phyloP scores from a whole-genome alignment of 2,888 invertebrate species.

The Apocheima hispidaria region DNA sequence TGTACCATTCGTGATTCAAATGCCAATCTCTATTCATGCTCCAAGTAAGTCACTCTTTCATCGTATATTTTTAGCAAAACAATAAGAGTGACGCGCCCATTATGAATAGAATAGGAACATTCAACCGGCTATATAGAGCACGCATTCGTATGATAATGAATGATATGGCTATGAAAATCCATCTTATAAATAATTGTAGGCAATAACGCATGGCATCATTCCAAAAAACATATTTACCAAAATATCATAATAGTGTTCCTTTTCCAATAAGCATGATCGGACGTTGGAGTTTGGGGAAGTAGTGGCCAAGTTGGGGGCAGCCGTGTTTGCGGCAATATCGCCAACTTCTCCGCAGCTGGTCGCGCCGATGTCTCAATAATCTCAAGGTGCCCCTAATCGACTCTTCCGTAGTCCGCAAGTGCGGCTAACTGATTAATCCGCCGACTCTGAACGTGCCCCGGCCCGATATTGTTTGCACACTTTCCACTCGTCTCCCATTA shows the following conservation, averaged over 20 bases:
- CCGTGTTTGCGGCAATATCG: constrained; percentile 77
- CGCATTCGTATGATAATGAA: constrained; percentile 43
- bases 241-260: constrained; percentile 64
- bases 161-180: constrained; percentile 36
- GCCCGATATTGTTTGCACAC: constrained; percentile 79
- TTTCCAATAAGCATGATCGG: constrained; percentile 79
- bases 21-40: constrained; percentile 23
- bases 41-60: constrained; percentile 16
- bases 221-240: constrained; percentile 61
- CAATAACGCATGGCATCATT: constrained; percentile 63
- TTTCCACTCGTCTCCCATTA: constrained; percentile 74
- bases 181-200: constrained; percentile 56
- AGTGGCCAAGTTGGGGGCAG: constrained; percentile 80
- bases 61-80: constrained; percentile 30
- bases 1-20: constrained; percentile 12
- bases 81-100: constrained; percentile 33
- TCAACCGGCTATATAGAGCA: constrained; percentile 34
- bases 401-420: constrained; percentile 83
- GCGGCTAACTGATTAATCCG: constrained; percentile 86
- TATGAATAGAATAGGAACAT: constrained; percentile 40
- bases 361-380: constrained; percentile 84
- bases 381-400: constrained; percentile 84
- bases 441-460: constrained; percentile 76
- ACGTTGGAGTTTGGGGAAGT: constrained; percentile 75
- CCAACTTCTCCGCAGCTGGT: constrained; percentile 82